Evolutionary conservation across 2,888 invertebrate species (phyloP).

Genomic region (Diarsia brunnea): DNA sequence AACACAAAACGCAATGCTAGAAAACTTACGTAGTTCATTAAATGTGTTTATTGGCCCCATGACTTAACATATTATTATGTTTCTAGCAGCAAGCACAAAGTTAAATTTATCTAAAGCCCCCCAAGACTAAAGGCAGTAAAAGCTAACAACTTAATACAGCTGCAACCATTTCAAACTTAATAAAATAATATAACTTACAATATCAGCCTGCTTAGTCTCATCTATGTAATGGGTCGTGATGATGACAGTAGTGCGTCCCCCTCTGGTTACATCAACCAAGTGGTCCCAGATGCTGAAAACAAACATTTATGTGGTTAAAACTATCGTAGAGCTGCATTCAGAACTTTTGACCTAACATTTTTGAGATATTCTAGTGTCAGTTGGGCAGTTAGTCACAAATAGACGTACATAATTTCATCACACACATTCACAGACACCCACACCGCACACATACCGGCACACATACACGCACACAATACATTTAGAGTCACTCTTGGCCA

Average conservation of each 20-base stretch:
- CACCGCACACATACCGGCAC: too few relatives aligned
- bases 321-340: neutral
- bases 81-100: neutral
- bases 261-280: slow-evolving; percentile 94
- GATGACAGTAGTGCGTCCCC: slow-evolving; percentile 94
- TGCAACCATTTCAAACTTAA: slow-evolving; percentile 1
- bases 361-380: too few relatives aligned
- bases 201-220: slow-evolving; percentile 95
- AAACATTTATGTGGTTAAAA: slow-evolving; percentile 36
- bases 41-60: neutral
- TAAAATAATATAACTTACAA: slow-evolving; percentile 90
- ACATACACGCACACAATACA: too few relatives aligned
- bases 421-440: too few relatives aligned
- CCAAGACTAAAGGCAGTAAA: neutral
- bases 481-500: too few relatives aligned
- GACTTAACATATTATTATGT: neutral
- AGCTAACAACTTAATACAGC: neutral
- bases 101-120: neutral
- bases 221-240: slow-evolving; percentile 97
- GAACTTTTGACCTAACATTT: slow-evolving; percentile 10
- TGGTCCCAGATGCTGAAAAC: slow-evolving; percentile 95
- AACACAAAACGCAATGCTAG: too few relatives aligned
- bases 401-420: too few relatives aligned
- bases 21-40: too few relatives aligned
- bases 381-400: too few relatives aligned